A percentile compares a stretch with the other conserved stretches of the same genome.
phyloP scores from a whole-genome alignment of 2,113 vertebrate species.

The Nothobranchius furzeri region DNA sequence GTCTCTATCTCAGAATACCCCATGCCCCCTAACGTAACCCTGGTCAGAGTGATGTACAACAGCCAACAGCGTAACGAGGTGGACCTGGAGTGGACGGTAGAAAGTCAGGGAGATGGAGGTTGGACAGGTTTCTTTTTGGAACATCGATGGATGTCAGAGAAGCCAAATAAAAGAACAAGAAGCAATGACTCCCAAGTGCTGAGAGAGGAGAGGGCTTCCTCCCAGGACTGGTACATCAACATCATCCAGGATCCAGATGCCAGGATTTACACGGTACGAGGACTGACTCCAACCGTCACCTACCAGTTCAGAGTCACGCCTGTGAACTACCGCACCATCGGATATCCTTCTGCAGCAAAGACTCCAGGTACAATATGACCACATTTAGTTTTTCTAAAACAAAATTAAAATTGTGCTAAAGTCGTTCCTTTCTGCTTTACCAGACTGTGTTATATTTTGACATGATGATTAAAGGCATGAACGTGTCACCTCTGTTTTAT shows the following conservation, averaged over 20 bases:
- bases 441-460: no score
- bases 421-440: no score
- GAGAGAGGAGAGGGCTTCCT: slow-evolving; percentile 4
- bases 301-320: slow-evolving; percentile 87
- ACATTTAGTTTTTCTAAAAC: no score
- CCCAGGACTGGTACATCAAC: slow-evolving; percentile 77
- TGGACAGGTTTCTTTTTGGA: slow-evolving; percentile 87
- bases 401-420: no score
- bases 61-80: slow-evolving; percentile 82
- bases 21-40: slow-evolving; percentile 86
- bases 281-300: slow-evolving; percentile 79
- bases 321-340: slow-evolving; percentile 86
- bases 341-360: slow-evolving; percentile 86
- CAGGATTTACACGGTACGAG: slow-evolving; percentile 77
- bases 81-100: slow-evolving; percentile 83
- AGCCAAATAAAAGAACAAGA: slow-evolving; percentile 12
- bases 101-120: slow-evolving; percentile 54
- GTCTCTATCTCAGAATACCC: slow-evolving; percentile 79
- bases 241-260: slow-evolving; percentile 77
- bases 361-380: slow-evolving; percentile 83
- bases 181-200: slow-evolving; percentile 20
- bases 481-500: no score
- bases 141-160: slow-evolving; percentile 67
- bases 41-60: slow-evolving; percentile 81
- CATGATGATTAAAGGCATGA: no score